Conservation (phyloP, 2,113 vertebrate species). For the Chloebia gouldiae region DNA sequence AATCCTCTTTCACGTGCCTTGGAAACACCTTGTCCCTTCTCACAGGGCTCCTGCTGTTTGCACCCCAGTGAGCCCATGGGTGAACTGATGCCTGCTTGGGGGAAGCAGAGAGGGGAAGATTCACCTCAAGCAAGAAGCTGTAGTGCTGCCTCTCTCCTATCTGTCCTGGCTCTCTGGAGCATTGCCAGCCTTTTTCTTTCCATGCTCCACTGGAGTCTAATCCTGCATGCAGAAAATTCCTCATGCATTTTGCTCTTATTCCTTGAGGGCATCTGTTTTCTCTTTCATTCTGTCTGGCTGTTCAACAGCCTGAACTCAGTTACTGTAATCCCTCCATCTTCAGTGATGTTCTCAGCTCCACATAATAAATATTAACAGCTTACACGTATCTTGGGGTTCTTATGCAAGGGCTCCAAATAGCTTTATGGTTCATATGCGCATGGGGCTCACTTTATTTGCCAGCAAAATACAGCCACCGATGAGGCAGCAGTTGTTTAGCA, state of each 20-base stretch:
- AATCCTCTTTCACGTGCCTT: accelerated
- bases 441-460: neutral
- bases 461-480: neutral
- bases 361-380: slow-evolving; percentile 62
- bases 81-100: neutral
- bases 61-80: neutral
- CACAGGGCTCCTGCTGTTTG: neutral
- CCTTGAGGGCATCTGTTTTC: slow-evolving; percentile 51
- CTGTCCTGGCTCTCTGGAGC: neutral
- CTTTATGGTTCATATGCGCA: slow-evolving; percentile 12
- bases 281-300: slow-evolving; percentile 46
- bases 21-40: neutral
- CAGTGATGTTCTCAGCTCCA: slow-evolving; percentile 45
- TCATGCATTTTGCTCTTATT: slow-evolving; percentile 44
- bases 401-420: slow-evolving; percentile 42
- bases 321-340: slow-evolving; percentile 54
- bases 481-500: slow-evolving; percentile 61
- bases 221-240: slow-evolving; percentile 45
- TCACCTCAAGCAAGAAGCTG: neutral
- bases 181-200: slow-evolving; percentile 20
- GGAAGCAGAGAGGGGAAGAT: neutral
- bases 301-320: slow-evolving; percentile 30
- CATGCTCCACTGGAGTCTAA: slow-evolving; percentile 31
- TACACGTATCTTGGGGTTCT: slow-evolving; percentile 55
- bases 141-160: neutral